Evolutionary conservation across 2,113 vertebrate genomes (phyloP).

Genomic region (Tachycineta bicolor): DNA sequence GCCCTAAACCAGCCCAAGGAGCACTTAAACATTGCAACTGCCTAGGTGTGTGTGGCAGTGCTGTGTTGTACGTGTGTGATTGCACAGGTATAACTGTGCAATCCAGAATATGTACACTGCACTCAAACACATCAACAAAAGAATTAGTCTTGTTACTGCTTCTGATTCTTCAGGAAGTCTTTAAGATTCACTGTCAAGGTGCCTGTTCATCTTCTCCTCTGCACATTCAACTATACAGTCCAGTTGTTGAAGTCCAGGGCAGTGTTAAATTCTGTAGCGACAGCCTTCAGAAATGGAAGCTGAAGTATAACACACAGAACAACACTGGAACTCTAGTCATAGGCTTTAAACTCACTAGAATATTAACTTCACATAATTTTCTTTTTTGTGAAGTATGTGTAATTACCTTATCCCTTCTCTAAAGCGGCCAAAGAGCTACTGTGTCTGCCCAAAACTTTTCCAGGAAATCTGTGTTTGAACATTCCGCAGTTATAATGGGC

Average conservation of each 20-base stretch:
- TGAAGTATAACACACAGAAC: neutral
- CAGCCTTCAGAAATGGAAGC: neutral
- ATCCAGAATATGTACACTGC: neutral
- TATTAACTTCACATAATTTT: neutral
- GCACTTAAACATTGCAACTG: fast-evolving
- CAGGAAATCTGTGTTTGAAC: neutral
- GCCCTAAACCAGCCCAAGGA: neutral
- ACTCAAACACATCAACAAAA: neutral
- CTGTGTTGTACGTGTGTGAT: too few relatives aligned
- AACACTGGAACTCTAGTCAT: neutral
- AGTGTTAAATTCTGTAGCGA: neutral
- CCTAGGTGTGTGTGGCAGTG: fast-evolving
- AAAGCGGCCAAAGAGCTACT: neutral
- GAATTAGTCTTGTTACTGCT: neutral
- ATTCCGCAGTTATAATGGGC: neutral
- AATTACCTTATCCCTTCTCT: neutral
- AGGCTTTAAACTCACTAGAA: neutral
- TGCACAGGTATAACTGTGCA: neutral
- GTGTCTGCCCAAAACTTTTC: neutral
- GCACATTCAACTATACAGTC: neutral
- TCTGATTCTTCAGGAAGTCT: neutral
- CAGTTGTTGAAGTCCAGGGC: neutral
- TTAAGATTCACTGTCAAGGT: neutral
- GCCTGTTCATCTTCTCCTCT: neutral
- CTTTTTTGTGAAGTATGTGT: neutral